Conservation (phyloP, 2,888 invertebrate genomes). For the Seladonia tumulorum region DNA sequence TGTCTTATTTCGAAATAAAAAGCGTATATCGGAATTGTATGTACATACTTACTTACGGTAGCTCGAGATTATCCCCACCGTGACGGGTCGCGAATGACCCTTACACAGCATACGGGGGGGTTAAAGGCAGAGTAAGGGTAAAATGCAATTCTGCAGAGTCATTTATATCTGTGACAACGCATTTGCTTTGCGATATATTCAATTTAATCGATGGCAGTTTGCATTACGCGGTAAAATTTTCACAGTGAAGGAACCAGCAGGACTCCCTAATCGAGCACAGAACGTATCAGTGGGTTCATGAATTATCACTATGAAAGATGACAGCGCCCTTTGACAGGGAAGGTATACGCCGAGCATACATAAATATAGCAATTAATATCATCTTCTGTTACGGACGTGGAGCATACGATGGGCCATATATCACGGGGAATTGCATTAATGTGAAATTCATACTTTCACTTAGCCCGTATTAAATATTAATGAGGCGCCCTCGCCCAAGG, state of each 20-base stretch:
- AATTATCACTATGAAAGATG: background rate
- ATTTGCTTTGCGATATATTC: background rate
- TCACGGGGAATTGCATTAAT: slow-evolving; percentile 43
- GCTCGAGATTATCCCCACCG: no score
- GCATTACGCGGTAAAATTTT: background rate
- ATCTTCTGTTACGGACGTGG: slow-evolving; percentile 13
- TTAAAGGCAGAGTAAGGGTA: background rate
- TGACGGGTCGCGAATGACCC: no score
- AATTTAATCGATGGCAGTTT: background rate
- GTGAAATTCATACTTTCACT: slow-evolving; percentile 49
- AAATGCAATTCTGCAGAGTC: background rate
- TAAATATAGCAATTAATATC: slow-evolving; percentile 50
- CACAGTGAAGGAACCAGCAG: background rate
- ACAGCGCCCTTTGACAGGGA: background rate
- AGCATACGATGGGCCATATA: slow-evolving; percentile 18
- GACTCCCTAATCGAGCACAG: background rate
- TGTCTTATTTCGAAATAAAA: no score
- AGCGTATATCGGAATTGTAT: no score
- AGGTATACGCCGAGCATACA: background rate
- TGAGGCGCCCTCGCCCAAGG: slow-evolving; percentile 3
- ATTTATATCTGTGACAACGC: background rate
- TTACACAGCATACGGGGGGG: no score
- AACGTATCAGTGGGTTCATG: background rate
- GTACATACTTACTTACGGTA: no score
- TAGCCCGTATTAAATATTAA: slow-evolving; percentile 58